Percentiles rank a stretch among this genome's conserved stretches.
phyloP scores from a whole-genome alignment of 2,797 vertebrate genomes.

The Danio jaintianensis region DNA sequence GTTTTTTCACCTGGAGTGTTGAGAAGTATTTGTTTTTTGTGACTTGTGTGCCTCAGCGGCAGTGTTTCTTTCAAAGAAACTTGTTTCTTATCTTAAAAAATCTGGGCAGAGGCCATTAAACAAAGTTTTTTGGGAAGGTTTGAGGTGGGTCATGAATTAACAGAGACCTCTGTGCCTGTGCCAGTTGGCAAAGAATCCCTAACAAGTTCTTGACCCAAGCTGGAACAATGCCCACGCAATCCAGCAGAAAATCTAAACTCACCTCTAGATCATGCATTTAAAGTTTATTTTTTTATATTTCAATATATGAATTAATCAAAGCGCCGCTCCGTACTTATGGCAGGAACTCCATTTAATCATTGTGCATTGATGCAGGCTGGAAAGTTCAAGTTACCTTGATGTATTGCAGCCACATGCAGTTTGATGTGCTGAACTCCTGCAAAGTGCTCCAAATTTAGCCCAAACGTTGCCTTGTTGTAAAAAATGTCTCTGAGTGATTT shows the following conservation, averaged over 20 bases:
- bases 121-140: conserved; percentile 26
- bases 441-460: background rate
- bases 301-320: background rate
- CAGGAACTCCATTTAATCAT: background rate
- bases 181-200: conserved; percentile 39
- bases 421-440: background rate
- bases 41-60: background rate
- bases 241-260: conserved; percentile 40
- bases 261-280: conserved; percentile 27
- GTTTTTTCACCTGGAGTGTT: too few relatives aligned
- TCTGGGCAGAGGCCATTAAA: conserved; percentile 15
- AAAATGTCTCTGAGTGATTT: background rate
- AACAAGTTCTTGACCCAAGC: conserved; percentile 33
- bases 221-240: conserved; percentile 38
- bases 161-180: conserved; percentile 21
- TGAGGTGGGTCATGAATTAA: conserved; percentile 18
- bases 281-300: conserved; percentile 4
- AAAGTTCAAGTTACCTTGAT: background rate
- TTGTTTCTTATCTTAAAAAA: background rate
- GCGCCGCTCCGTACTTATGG: background rate
- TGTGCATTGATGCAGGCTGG: conserved; percentile 3
- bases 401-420: background rate
- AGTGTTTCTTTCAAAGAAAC: background rate
- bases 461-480: background rate
- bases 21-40: conserved; percentile 6